Percentiles rank a stretch among this genome's conserved stretches.
Conservation (phyloP, 2,797 vertebrate species). For the Botia kubotai region DNA sequence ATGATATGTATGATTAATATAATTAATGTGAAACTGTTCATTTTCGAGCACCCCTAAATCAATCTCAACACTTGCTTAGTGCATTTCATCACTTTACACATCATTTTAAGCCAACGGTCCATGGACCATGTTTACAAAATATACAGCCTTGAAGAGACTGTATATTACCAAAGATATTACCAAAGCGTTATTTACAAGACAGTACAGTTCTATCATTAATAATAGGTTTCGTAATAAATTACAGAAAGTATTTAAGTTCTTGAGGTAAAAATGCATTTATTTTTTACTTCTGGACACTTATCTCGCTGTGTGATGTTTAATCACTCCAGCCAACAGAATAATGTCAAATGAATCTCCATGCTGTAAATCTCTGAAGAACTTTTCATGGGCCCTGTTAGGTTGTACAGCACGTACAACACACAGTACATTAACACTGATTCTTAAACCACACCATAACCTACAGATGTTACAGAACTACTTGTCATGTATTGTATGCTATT, state of each 20-base stretch:
- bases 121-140: constrained; percentile 20
- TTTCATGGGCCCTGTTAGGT: constrained; percentile 63
- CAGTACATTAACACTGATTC: constrained; percentile 30
- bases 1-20: neutral
- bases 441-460: constrained; percentile 50
- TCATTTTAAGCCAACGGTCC: neutral
- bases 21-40: neutral
- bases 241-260: neutral
- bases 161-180: neutral
- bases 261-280: constrained; percentile 1
- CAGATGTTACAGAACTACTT: constrained; percentile 35
- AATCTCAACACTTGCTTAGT: constrained; percentile 18
- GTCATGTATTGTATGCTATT: neutral
- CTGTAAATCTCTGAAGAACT: constrained; percentile 71
- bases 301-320: constrained; percentile 27
- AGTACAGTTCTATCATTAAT: neutral
- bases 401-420: constrained; percentile 8
- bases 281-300: neutral
- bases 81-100: constrained; percentile 28
- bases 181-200: constrained; percentile 19
- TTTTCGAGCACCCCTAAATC: constrained; percentile 4
- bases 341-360: constrained; percentile 72
- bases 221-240: constrained; percentile 19
- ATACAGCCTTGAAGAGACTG: constrained; percentile 11
- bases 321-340: constrained; percentile 60